Base-by-base conservation (phyloP, 2,797 vertebrate genomes). In the Crypturellus tataupa region DNA sequence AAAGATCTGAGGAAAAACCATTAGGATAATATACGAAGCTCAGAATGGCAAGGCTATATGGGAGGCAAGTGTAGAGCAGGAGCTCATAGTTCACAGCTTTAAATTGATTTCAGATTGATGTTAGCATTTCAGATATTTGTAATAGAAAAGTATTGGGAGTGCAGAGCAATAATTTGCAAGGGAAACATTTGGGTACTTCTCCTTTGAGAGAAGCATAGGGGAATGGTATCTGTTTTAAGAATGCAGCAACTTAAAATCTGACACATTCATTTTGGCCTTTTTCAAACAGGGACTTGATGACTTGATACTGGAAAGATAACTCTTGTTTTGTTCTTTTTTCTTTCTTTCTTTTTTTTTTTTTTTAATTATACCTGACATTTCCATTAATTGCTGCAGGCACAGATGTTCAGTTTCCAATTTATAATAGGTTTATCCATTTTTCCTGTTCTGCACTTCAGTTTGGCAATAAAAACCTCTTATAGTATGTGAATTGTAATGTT, bases 281-380 rank as follows among this genome's bases (percentile, higher is more conserved):
- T 81, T 87, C 60, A 70, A 47, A 47, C 46, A 23, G 21, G 46
- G 46, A 0, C 71, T 49, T 79, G 49, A 23, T 47, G 56, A 40
- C 29, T 56, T 81, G 47, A 6, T 79, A 31, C 29, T 75, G 31
- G 79, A 72, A 87, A 89, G 63, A 78, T 68, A 78, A 90, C 46
- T 49, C 80, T 71, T 51, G 56, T 17, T 71, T 25, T 9, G 55
- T 69, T 44, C 42, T 44, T 18, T 13, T 63, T 18, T 65, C 23
- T 7, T 58, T 69, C 13, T 19, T 9, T 58, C 63, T 12, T 13
- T 68, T 20, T 9, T 58, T 65, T 17, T 68, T 51, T 21, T 35
- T 90, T 86, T 88, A 85, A 87, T 90, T 93, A 72, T 83, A 79
- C 44, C 67, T 91, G 65, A 31, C 37, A 21, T 76, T 91, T 87